Evolutionary conservation across 2,888 invertebrate species (phyloP).

Genomic region (Sturmia bella): DNA sequence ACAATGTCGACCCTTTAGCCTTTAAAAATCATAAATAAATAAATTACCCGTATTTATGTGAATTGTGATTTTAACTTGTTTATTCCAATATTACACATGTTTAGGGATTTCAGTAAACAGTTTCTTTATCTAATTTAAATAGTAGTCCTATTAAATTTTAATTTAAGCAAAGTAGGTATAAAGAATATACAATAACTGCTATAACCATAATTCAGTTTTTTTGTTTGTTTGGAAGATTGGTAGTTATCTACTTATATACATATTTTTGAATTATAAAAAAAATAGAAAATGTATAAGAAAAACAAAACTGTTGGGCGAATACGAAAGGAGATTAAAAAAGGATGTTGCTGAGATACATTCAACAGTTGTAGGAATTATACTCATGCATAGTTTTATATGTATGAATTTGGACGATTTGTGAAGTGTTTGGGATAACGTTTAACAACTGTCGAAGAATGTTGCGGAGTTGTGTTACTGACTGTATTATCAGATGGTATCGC

Average conservation of each 20-base stretch:
- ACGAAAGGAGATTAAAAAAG: slow-evolving; percentile 28
- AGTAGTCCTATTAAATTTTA: no score
- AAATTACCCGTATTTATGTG: no score
- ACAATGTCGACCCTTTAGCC: no score
- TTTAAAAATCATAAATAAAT: no score
- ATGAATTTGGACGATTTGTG: slow-evolving; percentile 69
- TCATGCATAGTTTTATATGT: slow-evolving; percentile 66
- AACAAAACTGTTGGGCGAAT: slow-evolving; percentile 35
- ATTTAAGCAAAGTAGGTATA: slow-evolving; percentile 41
- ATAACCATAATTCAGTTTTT: slow-evolving; percentile 40
- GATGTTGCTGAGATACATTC: no score
- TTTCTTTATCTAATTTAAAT: no score
- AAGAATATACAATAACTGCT: slow-evolving; percentile 32
- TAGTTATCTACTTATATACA: slow-evolving; percentile 60
- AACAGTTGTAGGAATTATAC: no score
- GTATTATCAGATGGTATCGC: slow-evolving; percentile 41
- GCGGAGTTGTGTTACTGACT: slow-evolving; percentile 42
- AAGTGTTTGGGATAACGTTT: slow-evolving; percentile 68
- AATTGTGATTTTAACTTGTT: no score
- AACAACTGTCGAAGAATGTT: slow-evolving; percentile 61
- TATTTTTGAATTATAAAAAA: slow-evolving; percentile 42
- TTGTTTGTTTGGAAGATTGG: slow-evolving; percentile 29
- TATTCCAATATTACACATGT: no score
- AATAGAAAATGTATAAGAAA: slow-evolving; percentile 21
- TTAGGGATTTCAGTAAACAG: no score